Base-by-base conservation (phyloP, 53 echinoderm and acorn worm genomes). In the Zoroaster sp. region DNA sequence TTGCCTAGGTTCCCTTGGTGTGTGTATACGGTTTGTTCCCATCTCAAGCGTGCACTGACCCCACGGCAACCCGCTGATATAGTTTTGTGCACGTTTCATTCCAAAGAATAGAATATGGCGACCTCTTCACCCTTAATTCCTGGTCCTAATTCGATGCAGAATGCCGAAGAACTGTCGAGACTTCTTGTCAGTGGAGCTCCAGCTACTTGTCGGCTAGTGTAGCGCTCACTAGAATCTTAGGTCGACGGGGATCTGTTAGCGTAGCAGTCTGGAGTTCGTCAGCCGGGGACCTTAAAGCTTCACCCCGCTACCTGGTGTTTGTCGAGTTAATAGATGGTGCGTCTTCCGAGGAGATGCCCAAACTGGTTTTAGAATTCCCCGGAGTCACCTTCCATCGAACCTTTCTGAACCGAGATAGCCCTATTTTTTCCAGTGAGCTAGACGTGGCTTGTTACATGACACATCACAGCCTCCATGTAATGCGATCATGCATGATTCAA, bases 181-280 rank as follows among this genome's bases (percentile, higher is more conserved):
- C 47, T 1, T 21, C 23, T 10, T 11, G 34, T 32, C 32, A n/a
- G 20, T 12, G 46, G 47, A 45, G 49, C 34, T n/a, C n/a, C n/a
- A 76, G 46, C 31, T 51, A 54, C 54, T 18, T 36, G 35, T 23
- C 23, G 36, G 59, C 35, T 53, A 35, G 30, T 63, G 63, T 79
- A 79, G 38, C 63, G 18, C 63, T 44, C 65, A 43, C 11, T 4
- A 37, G 38, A 55, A 52, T 54, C 21, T 65, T 67, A 14, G 67
- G 66, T 65, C 32, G 68, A 63, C 66, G 40, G 35, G 45, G 42
- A 42, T 82, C 82, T 28, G 82, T 82, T 82, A 82, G 82, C 82
- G 82, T 41, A 32, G 82, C 82, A 82, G 43, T 82, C 82, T 82
- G 82, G 67, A 43, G 68, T 67, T 82, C 45, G 82, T 82, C 82